Conservation (phyloP, 2,113 vertebrate genomes). For the Mola mola region DNA sequence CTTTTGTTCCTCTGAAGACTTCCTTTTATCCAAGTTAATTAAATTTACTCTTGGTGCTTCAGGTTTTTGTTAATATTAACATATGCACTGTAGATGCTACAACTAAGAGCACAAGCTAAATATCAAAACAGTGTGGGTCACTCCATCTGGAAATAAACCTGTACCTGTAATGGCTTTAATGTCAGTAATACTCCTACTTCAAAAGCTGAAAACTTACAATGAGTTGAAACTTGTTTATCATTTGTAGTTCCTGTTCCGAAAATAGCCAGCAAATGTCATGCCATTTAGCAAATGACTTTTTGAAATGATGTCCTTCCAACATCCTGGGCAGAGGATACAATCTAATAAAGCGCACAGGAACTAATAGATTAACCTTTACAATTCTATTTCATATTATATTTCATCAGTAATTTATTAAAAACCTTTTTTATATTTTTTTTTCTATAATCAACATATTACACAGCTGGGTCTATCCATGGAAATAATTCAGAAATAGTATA, state of each 20-base stretch:
- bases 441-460: too few relatives aligned
- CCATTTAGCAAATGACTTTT: not conserved
- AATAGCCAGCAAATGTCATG: constrained; percentile 14
- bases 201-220: not conserved
- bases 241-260: not conserved
- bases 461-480: too few relatives aligned
- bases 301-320: not conserved
- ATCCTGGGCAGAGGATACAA: not conserved
- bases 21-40: not conserved
- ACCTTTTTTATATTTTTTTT: too few relatives aligned
- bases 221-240: not conserved
- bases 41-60: not conserved
- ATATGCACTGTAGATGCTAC: not conserved
- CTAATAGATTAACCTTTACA: constrained; percentile 7
- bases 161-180: not conserved
- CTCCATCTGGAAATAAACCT: not conserved
- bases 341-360: not conserved
- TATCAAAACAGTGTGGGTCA: not conserved
- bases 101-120: not conserved
- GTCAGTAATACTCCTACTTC: not conserved
- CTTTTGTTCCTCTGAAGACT: too few relatives aligned
- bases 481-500: too few relatives aligned
- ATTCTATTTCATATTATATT: too few relatives aligned
- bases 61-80: too few relatives aligned
- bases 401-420: too few relatives aligned